These are phyloP conservation scores for Mastomys coucha DNA, from an alignment of 2,113 vertebrate genomes.

Conservation along the genomic window DNA sequence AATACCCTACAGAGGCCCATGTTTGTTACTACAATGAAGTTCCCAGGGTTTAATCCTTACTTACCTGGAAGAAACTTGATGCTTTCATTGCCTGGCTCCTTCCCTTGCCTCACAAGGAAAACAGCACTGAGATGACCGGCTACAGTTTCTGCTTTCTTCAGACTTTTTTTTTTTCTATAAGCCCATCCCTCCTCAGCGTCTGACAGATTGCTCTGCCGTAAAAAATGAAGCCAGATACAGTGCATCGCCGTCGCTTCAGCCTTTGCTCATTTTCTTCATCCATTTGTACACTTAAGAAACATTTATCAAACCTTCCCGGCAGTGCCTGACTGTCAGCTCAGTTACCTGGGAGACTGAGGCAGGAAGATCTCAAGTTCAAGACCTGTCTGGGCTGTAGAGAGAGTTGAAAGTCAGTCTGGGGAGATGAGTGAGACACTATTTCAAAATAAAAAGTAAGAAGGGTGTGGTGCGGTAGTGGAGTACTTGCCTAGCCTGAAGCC, in stretches of 20 bases:
- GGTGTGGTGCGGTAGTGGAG: background rate
- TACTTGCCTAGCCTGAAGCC: background rate
- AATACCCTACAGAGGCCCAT: too few species aligned
- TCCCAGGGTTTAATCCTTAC: background rate
- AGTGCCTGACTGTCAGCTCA: background rate
- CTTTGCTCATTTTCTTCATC: background rate
- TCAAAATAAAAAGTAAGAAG: background rate
- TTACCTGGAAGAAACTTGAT: background rate
- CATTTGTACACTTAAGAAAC: background rate
- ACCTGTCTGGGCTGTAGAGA: background rate
- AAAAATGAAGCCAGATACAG: background rate
- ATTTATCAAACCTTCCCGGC: background rate
- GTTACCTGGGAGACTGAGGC: background rate
- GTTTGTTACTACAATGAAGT: background rate
- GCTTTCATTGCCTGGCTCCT: background rate
- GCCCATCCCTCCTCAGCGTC: too few species aligned
- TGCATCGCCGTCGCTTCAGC: background rate
- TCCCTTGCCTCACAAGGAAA: background rate
- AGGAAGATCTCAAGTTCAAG: background rate
- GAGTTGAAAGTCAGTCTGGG: background rate
- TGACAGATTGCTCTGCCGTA: background rate
- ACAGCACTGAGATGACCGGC: background rate
- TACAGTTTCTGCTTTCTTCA: background rate
- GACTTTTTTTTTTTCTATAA: background rate
- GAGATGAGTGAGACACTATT: too few species aligned